phyloP scores from a whole-genome alignment of 2,888 invertebrate genomes.

The Xestia xanthographa region DNA sequence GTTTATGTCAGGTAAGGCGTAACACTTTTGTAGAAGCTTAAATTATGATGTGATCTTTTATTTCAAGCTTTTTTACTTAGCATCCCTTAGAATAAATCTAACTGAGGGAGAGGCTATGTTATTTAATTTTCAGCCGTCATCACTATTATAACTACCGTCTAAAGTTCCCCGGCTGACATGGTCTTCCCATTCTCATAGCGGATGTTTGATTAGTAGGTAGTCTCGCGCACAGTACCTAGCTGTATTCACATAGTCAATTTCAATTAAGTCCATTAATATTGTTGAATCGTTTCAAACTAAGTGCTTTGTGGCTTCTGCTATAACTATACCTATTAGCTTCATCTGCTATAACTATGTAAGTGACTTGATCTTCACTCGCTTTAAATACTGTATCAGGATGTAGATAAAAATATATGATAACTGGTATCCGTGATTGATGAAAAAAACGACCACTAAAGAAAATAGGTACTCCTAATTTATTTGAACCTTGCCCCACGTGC shows the following conservation, averaged over 20 bases:
- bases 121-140: not conserved
- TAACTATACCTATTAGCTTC: slow-evolving; percentile 15
- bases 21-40: not conserved
- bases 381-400: not conserved
- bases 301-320: slow-evolving; percentile 52
- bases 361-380: slow-evolving; percentile 14
- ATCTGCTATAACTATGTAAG: slow-evolving; percentile 1
- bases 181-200: slow-evolving; percentile 40
- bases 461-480: not conserved
- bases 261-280: slow-evolving; percentile 61
- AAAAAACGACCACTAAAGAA: not conserved
- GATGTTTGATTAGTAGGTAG: slow-evolving; percentile 57
- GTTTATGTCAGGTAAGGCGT: not conserved
- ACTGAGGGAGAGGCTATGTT: too few species aligned
- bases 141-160: not conserved
- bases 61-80: not conserved
- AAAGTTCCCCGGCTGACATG: slow-evolving; percentile 11
- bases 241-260: slow-evolving; percentile 53
- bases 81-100: not conserved
- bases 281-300: slow-evolving; percentile 59
- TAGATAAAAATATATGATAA: not conserved
- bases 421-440: not conserved
- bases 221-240: slow-evolving; percentile 31
- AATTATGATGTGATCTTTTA: not conserved
- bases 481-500: too few species aligned